These are phyloP conservation scores for Gambelia wislizenii DNA, from an alignment of 2,797 vertebrate species.

Conservation along the genomic window DNA sequence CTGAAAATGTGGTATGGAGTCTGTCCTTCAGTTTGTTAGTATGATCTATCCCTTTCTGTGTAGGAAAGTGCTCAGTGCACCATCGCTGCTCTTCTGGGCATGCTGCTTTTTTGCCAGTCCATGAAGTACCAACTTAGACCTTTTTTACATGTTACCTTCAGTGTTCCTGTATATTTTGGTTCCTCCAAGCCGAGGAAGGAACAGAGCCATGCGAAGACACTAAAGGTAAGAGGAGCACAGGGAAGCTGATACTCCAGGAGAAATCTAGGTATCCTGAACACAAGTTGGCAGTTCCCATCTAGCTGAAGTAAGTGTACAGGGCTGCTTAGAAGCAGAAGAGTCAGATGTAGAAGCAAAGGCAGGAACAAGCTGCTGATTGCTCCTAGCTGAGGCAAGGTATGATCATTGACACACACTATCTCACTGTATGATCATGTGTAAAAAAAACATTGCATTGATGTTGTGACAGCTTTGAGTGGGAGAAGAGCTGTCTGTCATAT, in stretches of 20 bases:
- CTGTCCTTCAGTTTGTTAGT: not conserved
- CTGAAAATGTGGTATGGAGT: no score
- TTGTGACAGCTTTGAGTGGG: not conserved
- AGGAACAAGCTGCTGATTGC: not conserved
- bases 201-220: not conserved
- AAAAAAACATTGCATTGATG: not conserved
- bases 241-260: not conserved
- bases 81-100: not conserved
- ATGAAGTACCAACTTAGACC: not conserved
- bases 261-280: not conserved
- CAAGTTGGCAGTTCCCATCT: not conserved
- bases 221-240: not conserved
- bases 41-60: not conserved
- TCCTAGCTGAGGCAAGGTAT: not conserved
- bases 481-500: not conserved
- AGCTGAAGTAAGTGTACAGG: not conserved
- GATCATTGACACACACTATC: not conserved
- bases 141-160: not conserved
- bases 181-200: not conserved
- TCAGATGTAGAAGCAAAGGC: not conserved
- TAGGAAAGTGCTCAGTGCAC: not conserved
- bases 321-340: not conserved
- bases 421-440: not conserved
- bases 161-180: not conserved
- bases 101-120: not conserved